Percentiles rank a stretch among this genome's conserved stretches.
Evolutionary conservation across 2,797 vertebrate species (phyloP).

Genomic region (Pyrrhura leucotis): DNA sequence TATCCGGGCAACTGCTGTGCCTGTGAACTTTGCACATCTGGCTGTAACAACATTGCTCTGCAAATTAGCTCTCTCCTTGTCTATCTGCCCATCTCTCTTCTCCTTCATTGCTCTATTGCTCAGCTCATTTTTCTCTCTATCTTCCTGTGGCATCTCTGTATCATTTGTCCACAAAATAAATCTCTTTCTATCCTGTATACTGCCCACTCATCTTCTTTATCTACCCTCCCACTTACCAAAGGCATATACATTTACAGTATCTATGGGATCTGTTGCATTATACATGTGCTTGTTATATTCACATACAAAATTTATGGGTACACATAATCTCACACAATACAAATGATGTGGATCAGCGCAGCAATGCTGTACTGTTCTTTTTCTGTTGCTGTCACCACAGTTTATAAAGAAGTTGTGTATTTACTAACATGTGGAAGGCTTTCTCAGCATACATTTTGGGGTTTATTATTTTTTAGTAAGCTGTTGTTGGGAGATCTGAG

Average conservation of each 20-base stretch:
- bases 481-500: slow-evolving; percentile 28
- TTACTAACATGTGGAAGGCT: not conserved
- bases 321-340: slow-evolving; percentile 48
- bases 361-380: slow-evolving; percentile 49
- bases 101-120: not conserved
- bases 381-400: slow-evolving; percentile 49
- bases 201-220: slow-evolving; percentile 68
- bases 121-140: slow-evolving; percentile 19
- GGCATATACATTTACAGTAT: slow-evolving; percentile 63
- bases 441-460: not conserved
- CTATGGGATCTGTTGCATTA: slow-evolving; percentile 61
- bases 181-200: slow-evolving; percentile 54
- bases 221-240: slow-evolving; percentile 60
- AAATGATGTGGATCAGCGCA: slow-evolving; percentile 45
- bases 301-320: slow-evolving; percentile 49
- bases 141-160: slow-evolving; percentile 22
- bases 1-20: not conserved
- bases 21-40: slow-evolving; percentile 64
- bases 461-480: slow-evolving; percentile 47
- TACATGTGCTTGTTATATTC: slow-evolving; percentile 54
- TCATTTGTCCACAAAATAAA: slow-evolving; percentile 69
- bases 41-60: not conserved
- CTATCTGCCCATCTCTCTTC: slow-evolving; percentile 34
- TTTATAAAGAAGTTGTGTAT: slow-evolving; percentile 29
- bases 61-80: not conserved